These are phyloP conservation scores for Conopomorpha cramerella DNA, from an alignment of 1,140 invertebrate species.

Conservation along the genomic window DNA sequence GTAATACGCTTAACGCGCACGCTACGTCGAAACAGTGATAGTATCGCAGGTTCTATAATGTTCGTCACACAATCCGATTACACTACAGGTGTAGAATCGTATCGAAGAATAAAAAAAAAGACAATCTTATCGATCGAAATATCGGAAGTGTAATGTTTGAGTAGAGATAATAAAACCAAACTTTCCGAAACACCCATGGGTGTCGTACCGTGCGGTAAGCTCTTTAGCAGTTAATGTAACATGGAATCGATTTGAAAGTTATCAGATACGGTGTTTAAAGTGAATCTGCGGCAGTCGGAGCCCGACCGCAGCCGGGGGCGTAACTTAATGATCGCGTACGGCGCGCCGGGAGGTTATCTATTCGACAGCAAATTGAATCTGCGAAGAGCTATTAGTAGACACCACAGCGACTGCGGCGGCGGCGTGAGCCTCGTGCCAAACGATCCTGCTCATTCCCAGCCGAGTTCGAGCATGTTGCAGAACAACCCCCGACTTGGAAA, in stretches of 20 bases:
- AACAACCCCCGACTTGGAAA: too few relatives aligned
- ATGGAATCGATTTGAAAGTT: conserved; percentile 12
- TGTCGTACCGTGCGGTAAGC: conserved; percentile 8
- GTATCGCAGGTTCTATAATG: too few relatives aligned
- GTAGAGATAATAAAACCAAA: too few relatives aligned
- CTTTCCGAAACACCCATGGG: too few relatives aligned
- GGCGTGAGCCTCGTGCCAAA: conserved; percentile 28
- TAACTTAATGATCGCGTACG: conserved; percentile 43
- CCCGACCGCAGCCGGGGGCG: conserved; percentile 15
- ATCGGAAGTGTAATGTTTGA: too few relatives aligned
- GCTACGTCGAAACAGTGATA: too few relatives aligned
- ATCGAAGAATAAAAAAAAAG: too few relatives aligned
- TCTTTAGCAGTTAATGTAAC: conserved; percentile 7
- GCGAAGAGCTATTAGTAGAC: conserved; percentile 43
- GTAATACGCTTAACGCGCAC: too few relatives aligned
- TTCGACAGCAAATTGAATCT: conserved; percentile 47
- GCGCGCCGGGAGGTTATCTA: conserved; percentile 31
- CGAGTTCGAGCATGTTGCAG: too few relatives aligned
- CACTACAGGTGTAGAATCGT: too few relatives aligned
- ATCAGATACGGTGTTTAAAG: conserved; percentile 17
- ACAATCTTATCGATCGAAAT: too few relatives aligned
- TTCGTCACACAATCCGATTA: too few relatives aligned
- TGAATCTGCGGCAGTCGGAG: conserved; percentile 14
- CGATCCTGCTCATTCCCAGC: conserved; percentile 19
- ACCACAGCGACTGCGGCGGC: conserved; percentile 16